Evolutionary conservation across 2,113 vertebrate genomes (phyloP), one percentile per base, ranked within the genome.

Genomic region (Dasyprocta punctata): DNA sequence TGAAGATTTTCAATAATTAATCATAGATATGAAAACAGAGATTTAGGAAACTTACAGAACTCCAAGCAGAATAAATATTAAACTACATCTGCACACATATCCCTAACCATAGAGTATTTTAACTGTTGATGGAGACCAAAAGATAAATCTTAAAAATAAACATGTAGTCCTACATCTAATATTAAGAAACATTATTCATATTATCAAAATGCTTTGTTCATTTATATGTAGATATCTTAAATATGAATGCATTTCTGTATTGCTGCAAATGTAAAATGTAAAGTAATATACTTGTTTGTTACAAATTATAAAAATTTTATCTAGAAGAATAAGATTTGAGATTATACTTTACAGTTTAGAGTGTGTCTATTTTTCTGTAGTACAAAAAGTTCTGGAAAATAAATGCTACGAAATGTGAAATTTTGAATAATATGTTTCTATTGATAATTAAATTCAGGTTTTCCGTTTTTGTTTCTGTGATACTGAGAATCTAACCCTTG

Each of bases 191-290:
- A 77, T 63, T 83, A 93, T 80, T 80, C 13, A 78, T 7, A 20
- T 60, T 80, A 63, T 85, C 28, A 91, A 86, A 92, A 69, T 77
- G 8, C 81, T 94, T 84, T 94, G 5, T 63, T 89, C 85, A 86
- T 85, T 4, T 7, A 49, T 19, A 80, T 54, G 4, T 26, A 83
- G 65, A 60, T 26, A 38, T 58, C 14, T 52, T 49, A 52, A 11
- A n/a, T 69, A 41, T 7, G 28, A 47, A 75, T 83, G 26, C 14
- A 78, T 41, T 87, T 47, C 3, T 24, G 12, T 12, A 73, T 69
- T 95, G 81, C 2, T 60, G 7, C 56, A 16, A 88, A 19, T 47
- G 0, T 30, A 95, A 90, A 93, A 49, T 65, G 19, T 12, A 75
- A n/a, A 58, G 16, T 49, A 80, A 78, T 82, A n/a, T 17, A 5